Base-by-base conservation (phyloP, 2,888 invertebrate species). In the Oasisia sp. region DNA sequence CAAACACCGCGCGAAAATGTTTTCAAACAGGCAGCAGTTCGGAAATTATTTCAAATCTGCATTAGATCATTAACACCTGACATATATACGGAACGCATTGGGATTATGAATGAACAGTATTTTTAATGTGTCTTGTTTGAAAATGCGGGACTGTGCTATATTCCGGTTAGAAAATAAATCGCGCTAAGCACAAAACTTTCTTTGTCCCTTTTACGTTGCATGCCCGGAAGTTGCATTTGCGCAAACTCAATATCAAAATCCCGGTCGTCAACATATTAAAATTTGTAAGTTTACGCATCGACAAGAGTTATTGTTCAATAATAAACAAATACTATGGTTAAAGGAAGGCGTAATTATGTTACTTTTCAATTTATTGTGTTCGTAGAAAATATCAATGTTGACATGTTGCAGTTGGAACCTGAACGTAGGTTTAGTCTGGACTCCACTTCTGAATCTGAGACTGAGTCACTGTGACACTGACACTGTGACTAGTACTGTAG, bases 1-100 rank as follows among this genome's bases (percentile, higher is more conserved):
- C 74, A 74, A 74, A 74, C 74, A 74, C 74, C 74, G 74, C 74
- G 74, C 74, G 74, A 74, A 74, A 74, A 74, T 74, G 74, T 74
- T 74, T 74, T 74, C 74, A 74, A 74, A 74, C 74, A 74, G 74
- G 27, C 74, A n/a, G 74, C 74, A 27, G 74, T 74, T 74, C 74
- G n/a, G 74, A 74, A 74, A 74, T 27, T 74, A 74, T 74, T 74
- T 74, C 74, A 74, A 74, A 74, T 74, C 19, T 74, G 74, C 7
- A 74, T 74, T 74, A 74, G 27, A 74, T 7, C 74, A 74, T 74
- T 19, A 74, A 74, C n/a, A 74, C 74, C 74, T 74, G 74, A 74
- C 27, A 74, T n/a, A 74, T 74, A 74, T 74, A 74, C 74, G 27
- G 27, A 74, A 74, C 27, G 74, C 74, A 74, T 74, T 74, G 27